Percentiles rank a stretch among this genome's conserved stretches.
These are phyloP conservation scores for Arrhopalites spinosus DNA, from an alignment of 2,888 invertebrate species.

Conservation along the genomic window DNA sequence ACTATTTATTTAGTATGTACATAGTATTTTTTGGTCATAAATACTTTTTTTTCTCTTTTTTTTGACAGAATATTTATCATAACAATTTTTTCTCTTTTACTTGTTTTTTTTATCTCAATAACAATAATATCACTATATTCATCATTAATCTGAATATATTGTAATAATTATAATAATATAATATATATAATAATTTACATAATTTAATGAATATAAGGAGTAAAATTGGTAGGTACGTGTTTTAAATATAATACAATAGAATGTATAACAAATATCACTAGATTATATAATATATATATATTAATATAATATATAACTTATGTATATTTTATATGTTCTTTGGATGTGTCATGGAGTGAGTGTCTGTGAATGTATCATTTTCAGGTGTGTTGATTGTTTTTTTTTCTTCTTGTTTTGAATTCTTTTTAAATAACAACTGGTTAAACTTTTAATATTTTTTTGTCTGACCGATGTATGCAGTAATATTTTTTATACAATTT, in stretches of 20 bases:
- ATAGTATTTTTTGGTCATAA: conserved; percentile 49
- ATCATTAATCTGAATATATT: conserved; percentile 31
- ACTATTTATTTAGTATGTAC: conserved; percentile 5
- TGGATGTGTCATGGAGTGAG: not conserved
- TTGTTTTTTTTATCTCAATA: conserved; percentile 36
- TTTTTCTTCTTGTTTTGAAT: conserved; percentile 4
- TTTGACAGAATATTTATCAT: conserved; percentile 50
- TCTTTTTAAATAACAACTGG: not conserved
- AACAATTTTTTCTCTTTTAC: too few species aligned
- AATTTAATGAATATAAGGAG: conserved; percentile 30
- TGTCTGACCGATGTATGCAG: too few species aligned
- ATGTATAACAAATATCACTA: conserved; percentile 6
- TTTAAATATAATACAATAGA: conserved; percentile 15
- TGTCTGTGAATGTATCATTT: conserved; percentile 14
- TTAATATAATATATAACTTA: not conserved
- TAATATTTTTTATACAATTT: too few species aligned
- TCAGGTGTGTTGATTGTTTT: conserved; percentile 19
- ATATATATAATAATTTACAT: conserved; percentile 24
- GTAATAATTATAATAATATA: conserved; percentile 25
- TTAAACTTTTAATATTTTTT: conserved; percentile 3
- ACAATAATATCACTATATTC: conserved; percentile 50
- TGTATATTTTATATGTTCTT: not conserved
- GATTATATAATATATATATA: conserved; percentile 5
- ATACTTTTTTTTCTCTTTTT: too few species aligned
- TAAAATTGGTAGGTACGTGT: conserved; percentile 23